Percentiles rank a stretch among this genome's conserved stretches.
These are phyloP conservation scores for Mamestra brassicae DNA, from an alignment of 2,888 invertebrate genomes.

Conservation along the genomic window DNA sequence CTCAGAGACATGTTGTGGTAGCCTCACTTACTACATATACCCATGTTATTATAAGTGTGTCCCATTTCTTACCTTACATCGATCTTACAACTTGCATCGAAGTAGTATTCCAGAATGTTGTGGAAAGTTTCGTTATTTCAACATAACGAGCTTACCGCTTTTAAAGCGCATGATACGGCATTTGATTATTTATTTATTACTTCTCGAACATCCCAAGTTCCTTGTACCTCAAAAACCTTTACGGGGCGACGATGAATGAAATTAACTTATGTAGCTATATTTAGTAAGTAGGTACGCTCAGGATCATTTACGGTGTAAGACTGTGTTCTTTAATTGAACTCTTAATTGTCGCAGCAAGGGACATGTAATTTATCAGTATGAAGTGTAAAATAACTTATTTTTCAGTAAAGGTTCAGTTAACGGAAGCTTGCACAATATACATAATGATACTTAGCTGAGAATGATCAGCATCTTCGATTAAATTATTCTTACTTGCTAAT, in stretches of 20 bases:
- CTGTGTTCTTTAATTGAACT: slow-evolving; percentile 2
- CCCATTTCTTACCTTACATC: slow-evolving; percentile 28
- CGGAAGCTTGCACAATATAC: slow-evolving; percentile 11
- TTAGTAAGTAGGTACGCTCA: slow-evolving; percentile 8
- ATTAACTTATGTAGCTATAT: not conserved
- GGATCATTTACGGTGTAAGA: not conserved
- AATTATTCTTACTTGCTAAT: too few species aligned
- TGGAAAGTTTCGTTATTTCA: slow-evolving; percentile 58
- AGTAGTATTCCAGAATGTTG: slow-evolving; percentile 48
- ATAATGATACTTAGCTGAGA: not conserved
- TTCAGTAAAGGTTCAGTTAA: slow-evolving; percentile 20
- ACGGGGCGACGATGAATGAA: not conserved
- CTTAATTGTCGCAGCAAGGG: not conserved
- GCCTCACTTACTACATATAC: not conserved
- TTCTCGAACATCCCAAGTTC: slow-evolving; percentile 14
- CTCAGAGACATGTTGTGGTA: not conserved
- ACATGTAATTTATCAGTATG: slow-evolving; percentile 4
- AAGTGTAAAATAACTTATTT: not conserved
- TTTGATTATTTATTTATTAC: slow-evolving; percentile 27
- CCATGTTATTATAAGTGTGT: not conserved
- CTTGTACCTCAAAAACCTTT: slow-evolving; percentile 3
- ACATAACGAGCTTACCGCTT: slow-evolving; percentile 48
- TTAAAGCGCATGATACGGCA: slow-evolving; percentile 27
- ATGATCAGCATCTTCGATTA: not conserved
- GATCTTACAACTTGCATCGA: slow-evolving; percentile 9